Conservation (phyloP, 2,113 vertebrate genomes). For the Pomatorhinus ruficollis region DNA sequence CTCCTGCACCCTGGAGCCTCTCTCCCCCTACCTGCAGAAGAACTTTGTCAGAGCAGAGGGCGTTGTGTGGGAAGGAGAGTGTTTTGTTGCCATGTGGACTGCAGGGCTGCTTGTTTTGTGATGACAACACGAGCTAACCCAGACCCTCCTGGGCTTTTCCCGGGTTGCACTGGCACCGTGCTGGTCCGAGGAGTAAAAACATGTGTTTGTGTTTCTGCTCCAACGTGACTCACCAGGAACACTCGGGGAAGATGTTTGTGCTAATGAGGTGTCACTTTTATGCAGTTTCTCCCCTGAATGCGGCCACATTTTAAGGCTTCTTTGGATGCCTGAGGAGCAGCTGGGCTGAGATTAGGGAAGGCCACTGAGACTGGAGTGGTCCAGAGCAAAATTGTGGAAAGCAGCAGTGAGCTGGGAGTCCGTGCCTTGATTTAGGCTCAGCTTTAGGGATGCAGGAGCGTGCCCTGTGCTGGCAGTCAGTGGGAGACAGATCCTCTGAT, state of each 20-base stretch:
- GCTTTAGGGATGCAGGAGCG: neutral
- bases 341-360: neutral
- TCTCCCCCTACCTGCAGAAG: neutral
- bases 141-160: neutral
- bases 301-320: neutral
- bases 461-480: neutral
- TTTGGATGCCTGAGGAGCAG: neutral
- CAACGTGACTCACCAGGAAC: neutral
- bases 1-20: neutral
- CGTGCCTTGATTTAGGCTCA: too few species aligned
- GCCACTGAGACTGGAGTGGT: neutral
- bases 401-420: fast-evolving
- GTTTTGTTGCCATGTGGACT: neutral
- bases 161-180: neutral
- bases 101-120: neutral
- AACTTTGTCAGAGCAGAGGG: neutral
- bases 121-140: neutral
- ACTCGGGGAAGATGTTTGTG: neutral
- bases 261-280: conserved; percentile 45
- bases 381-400: neutral
- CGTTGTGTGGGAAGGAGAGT: neutral
- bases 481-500: neutral
- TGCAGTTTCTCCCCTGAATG: neutral
- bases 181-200: neutral
- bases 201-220: conserved; percentile 22